Evolutionary conservation across 2,797 vertebrate species (phyloP), one percentile per base, ranked within the genome.

Genomic region (Tiaroga cobitis): DNA sequence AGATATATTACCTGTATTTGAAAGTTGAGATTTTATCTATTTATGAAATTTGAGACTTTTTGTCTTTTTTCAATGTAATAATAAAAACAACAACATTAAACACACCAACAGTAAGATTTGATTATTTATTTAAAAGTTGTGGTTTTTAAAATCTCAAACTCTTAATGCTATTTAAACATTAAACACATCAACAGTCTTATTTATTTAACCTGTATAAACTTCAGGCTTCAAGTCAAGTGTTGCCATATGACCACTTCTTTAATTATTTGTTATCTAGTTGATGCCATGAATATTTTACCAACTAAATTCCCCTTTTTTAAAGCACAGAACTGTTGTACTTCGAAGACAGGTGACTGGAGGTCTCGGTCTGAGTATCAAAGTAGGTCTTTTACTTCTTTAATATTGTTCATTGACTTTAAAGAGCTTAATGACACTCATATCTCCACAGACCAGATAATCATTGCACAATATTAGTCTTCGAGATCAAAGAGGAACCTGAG

Each of bases 251-350:
- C 10, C 21, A 78, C 63, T 21, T 56, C 43, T 51, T 69, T 37
- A 54, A 39, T 37, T 19, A 49, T 49, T 29, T 74, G 43, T 26
- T 3, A 56, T 63, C 72, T 69, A 54, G 6, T 69, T 88, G 81
- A 90, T 90, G 87, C 82, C 80, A 74, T 89, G 90, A 92, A 93
- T 91, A 90, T 89, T 93, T 94, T 95, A 93, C 94, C 94, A 95
- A 93, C 93, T 91, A 95, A 95, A 95, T 93, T 94, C 93, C 93
- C 93, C 93, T 96, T 96, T 97, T 97, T 96, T 98, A 98, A 98
- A 99, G 98, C 97, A 96, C 96, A 98, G 98, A 97, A 97, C 97
- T 94, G 97, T 98, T 95, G 96, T 96, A 93, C 97, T 99, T 93
- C 95, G 72, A 93, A 96, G 97, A 96, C 96, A 98, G 92, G 94